Conservation (phyloP, 2,113 vertebrate genomes). For the Camelus dromedarius region DNA sequence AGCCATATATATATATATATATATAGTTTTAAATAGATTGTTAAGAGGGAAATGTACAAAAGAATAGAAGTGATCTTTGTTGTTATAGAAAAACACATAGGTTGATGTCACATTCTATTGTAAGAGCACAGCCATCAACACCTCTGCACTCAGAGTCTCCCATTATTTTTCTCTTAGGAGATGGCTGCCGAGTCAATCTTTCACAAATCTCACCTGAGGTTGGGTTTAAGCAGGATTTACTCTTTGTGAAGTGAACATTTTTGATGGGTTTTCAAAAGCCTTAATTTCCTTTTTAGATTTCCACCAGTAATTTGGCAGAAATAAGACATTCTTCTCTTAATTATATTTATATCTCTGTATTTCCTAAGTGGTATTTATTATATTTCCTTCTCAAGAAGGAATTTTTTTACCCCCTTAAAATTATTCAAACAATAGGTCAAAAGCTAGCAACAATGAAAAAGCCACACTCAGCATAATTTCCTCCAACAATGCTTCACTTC, state of each 20-base stretch:
- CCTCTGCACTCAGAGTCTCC: neutral
- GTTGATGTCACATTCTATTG: neutral
- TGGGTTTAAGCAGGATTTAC: conserved; percentile 71
- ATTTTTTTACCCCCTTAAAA: conserved; percentile 7
- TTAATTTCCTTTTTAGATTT: conserved; percentile 71
- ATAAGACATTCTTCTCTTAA: conserved; percentile 65
- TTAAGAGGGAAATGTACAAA: neutral
- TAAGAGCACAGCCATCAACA: neutral
- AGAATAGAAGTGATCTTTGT: neutral
- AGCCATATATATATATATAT: too few species aligned
- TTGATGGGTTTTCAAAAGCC: conserved; percentile 56
- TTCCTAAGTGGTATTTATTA: conserved; percentile 72
- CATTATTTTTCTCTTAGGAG: neutral
- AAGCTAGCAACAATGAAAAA: conserved; percentile 55
- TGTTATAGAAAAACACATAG: neutral
- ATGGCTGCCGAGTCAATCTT: conserved; percentile 11
- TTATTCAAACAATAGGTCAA: conserved; percentile 56
- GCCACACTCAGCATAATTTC: neutral
- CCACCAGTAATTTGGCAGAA: conserved; percentile 66
- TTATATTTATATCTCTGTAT: conserved; percentile 71
- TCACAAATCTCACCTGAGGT: conserved; percentile 55
- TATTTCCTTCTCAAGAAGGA: conserved; percentile 62
- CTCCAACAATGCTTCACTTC: neutral
- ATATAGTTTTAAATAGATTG: neutral
- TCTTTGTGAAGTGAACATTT: conserved; percentile 71